Evolutionary conservation across 2,113 vertebrate species (phyloP), one percentile per base, ranked within the genome.

Genomic region (Rhea pennata): DNA sequence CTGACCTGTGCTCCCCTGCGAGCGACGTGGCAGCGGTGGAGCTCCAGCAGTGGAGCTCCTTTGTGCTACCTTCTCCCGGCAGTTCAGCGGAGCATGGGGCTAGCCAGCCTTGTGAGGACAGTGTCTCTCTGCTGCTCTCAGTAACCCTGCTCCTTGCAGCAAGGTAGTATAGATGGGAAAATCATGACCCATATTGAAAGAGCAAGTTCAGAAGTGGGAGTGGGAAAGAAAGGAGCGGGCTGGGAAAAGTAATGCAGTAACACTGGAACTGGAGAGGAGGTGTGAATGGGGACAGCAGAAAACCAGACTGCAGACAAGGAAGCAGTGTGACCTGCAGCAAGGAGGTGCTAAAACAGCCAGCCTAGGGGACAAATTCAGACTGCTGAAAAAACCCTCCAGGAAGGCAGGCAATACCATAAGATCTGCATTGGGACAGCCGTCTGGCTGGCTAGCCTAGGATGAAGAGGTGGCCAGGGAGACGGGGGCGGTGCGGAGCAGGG

Each of bases 121-220:
- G n/a, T 1, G 1, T 62, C 40, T 58, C 2, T 0, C 12, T 2
- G 2, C 44, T 12, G 59, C 51, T 59, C 56, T 19, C 16, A 10
- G 10, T 19, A 59, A 29, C 56, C 31, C 29, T 66, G 72, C 84
- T 20, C 56, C 59, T 72, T 78, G 91, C 15, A 59, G 33, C 0
- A 2, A 78, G 56, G 27, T 27, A 73, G 19, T 13, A 82, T 36
- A 48, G 56, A 46, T 2, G 24, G 84, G 54, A 93, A 78, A 27
- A 42, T 40, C 51, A 31, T 9, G 33, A 92, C 16, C 23, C 46
- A 27, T 16, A 31, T 1, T 71, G 54, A 62, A 95, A 33, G 48
- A 76, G 15, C 1, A 9, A 84, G 46, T 26, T 46, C 22, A 17
- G n/a, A 71, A 83, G n/a, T 24, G 23, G 21, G 69, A 71, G 81